Percentiles rank a stretch among this genome's conserved stretches.
Conservation (phyloP, 2,888 invertebrate species). For the Eudiplozoon nipponicum region DNA sequence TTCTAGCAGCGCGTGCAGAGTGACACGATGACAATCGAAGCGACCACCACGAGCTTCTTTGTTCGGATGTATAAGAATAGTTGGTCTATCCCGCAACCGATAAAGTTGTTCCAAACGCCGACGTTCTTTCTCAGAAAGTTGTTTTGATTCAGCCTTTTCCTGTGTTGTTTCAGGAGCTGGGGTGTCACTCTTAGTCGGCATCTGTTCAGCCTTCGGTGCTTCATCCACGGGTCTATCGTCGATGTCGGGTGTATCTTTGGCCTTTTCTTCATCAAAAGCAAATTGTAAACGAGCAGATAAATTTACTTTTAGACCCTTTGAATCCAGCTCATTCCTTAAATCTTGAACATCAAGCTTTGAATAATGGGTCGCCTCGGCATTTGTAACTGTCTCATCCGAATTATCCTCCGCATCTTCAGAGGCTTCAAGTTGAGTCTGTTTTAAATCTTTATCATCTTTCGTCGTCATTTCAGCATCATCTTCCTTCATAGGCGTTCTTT, state of each 20-base stretch:
- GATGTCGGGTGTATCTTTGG: too few species aligned
- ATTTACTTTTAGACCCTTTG: constrained; percentile 58
- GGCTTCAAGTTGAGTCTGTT: background rate
- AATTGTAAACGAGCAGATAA: constrained; percentile 48
- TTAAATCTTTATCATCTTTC: background rate
- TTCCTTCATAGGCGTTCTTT: constrained; percentile 20
- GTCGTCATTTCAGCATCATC: background rate
- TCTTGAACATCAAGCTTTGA: constrained; percentile 49
- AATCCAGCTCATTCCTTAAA: constrained; percentile 47
- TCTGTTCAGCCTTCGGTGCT: too few species aligned
- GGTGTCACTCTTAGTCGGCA: too few species aligned
- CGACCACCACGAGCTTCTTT: constrained; percentile 54
- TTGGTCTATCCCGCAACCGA: constrained; percentile 35
- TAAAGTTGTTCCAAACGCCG: constrained; percentile 39
- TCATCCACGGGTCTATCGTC: too few species aligned
- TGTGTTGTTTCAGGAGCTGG: constrained; percentile 16
- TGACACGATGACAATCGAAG: constrained; percentile 60
- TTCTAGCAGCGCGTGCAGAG: constrained; percentile 53
- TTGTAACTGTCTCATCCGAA: constrained; percentile 27
- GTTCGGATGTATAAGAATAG: constrained; percentile 48
- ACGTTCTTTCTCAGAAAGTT: constrained; percentile 29
- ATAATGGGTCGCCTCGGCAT: constrained; percentile 37
- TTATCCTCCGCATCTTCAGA: constrained; percentile 26
- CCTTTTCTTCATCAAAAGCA: constrained; percentile 40
- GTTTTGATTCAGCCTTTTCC: constrained; percentile 21